Evolutionary conservation across 2,888 invertebrate species (phyloP), one percentile per base, ranked within the genome.

Genomic region (Glyphotaelius pellucidus): DNA sequence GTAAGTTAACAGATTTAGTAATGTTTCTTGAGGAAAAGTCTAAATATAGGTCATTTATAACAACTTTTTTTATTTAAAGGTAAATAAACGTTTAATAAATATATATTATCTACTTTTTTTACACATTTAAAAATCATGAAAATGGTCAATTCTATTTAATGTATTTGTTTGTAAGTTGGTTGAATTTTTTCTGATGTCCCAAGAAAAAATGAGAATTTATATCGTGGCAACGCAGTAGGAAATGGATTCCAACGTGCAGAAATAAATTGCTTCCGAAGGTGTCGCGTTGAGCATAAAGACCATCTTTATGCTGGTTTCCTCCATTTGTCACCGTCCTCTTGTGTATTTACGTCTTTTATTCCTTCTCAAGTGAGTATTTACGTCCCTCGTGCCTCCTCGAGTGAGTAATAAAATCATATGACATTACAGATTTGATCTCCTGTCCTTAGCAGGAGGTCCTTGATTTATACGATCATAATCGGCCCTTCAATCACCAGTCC

Each of bases 391-490:
- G 42, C n/a, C 42, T 42, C 47, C n/a, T 86, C 42, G 42, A 52
- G 67, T 67, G 31, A 52, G 88, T 88, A 88, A 88, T 88, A 88
- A 88, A 88, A 88, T 88, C 88, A 88, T 67, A 88, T 67, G 88
- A 88, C 88, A 67, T 88, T 35, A 88, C 88, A 67, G 52, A 52
- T 52, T 52, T 52, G 88, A 88, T 88, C 86, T 86, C 67, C 88
- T 31, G 88, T 67, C 88, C 88, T 19, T 42, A n/a, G 86, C 86
- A 86, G 42, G 86, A 35, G 31, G 88, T 30, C 88, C 88, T n/a
- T 88, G 88, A 88, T 88, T 88, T 88, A 88, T 88, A 35, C 88
- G 88, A 88, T 88, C 88, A 88, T 88, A 88, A 88, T 88, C 67
- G 88, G 79, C 30, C 88, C 79, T 88, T 88, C 88, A 88, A 88